Evolutionary conservation across 1,140 invertebrate genomes (phyloP).

Genomic region (Drosophila mayri): DNA sequence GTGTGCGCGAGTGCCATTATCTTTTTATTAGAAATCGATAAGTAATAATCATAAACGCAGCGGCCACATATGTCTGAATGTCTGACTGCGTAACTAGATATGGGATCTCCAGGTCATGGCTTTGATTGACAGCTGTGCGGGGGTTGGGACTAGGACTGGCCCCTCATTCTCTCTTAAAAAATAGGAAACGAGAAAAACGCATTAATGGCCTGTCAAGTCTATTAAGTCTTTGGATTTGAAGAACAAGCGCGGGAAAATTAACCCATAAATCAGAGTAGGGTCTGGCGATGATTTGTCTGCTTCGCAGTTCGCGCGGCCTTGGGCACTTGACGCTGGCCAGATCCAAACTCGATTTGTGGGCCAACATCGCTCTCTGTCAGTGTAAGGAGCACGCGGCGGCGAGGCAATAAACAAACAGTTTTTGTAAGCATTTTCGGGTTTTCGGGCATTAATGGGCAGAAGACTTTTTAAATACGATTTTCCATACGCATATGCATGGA

Average conservation of each 20-base stretch:
- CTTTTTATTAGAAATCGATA: conserved; percentile 66
- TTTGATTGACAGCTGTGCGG: conserved; percentile 72
- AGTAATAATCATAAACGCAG: conserved; percentile 44
- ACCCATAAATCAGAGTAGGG: conserved; percentile 23
- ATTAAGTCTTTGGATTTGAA: conserved; percentile 31
- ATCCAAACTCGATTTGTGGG: conserved; percentile 47
- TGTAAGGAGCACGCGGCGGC: conserved; percentile 37
- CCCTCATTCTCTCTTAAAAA: background rate
- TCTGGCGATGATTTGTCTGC: conserved; percentile 40
- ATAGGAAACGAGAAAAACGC: conserved; percentile 9
- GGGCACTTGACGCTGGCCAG: conserved; percentile 42
- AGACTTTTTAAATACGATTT: conserved; percentile 69
- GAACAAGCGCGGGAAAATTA: conserved; percentile 23
- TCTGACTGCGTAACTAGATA: conserved; percentile 26
- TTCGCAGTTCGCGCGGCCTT: conserved; percentile 3
- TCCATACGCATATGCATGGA: conserved; percentile 28
- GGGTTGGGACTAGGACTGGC: background rate
- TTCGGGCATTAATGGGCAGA: conserved; percentile 27
- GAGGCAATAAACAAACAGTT: conserved; percentile 53
- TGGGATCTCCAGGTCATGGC: conserved; percentile 38
- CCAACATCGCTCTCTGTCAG: conserved; percentile 12
- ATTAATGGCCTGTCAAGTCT: conserved; percentile 48
- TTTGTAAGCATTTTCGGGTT: conserved; percentile 53
- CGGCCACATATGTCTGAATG: conserved; percentile 29
- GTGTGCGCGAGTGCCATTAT: conserved; percentile 40